Percentiles rank a stretch among this genome's conserved stretches.
Conservation (phyloP, 2,888 invertebrate species). For the Hermaeophaga mercurialis region DNA sequence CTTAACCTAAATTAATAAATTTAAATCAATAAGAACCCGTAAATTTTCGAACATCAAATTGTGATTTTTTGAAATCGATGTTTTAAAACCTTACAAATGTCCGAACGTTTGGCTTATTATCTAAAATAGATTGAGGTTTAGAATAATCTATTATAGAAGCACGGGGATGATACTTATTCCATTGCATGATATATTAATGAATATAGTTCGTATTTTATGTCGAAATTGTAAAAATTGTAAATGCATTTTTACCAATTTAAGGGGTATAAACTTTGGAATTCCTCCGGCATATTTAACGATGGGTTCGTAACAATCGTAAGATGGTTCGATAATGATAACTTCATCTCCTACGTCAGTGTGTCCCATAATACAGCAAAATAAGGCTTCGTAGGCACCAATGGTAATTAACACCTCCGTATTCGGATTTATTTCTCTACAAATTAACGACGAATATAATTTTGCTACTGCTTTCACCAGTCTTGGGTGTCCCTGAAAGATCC, state of each 20-base stretch:
- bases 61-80: no score
- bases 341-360: conserved; percentile 87
- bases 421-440: conserved; percentile 79
- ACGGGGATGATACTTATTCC: no score
- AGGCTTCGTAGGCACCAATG: conserved; percentile 92
- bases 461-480: conserved; percentile 83
- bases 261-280: conserved; percentile 81
- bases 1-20: no score
- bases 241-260: conserved; percentile 63
- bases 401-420: conserved; percentile 87
- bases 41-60: no score
- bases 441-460: conserved; percentile 81
- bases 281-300: conserved; percentile 92
- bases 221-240: no score
- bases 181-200: no score
- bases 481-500: conserved; percentile 87
- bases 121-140: no score
- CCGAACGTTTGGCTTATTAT: no score
- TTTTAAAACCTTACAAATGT: no score
- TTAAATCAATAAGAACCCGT: no score
- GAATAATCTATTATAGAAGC: no score
- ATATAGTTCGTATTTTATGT: no score
- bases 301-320: conserved; percentile 97
- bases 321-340: conserved; percentile 97
- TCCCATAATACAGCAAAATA: conserved; percentile 76